Conservation (phyloP, 2,888 invertebrate genomes). For the Melieria crassipennis region DNA sequence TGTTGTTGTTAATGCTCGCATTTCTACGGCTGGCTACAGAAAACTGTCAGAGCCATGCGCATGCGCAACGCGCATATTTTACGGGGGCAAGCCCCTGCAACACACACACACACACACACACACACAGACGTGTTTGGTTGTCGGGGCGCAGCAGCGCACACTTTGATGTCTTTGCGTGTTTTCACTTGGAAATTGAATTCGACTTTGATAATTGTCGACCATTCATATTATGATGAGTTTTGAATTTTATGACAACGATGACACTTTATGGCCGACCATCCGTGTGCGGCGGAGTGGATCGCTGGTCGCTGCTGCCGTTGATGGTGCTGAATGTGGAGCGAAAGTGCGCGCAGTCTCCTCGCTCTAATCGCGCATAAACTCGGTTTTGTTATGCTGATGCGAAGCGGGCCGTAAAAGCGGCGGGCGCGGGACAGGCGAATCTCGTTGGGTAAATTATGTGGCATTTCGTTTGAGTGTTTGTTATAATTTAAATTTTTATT, state of each 20-base stretch:
- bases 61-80: neutral
- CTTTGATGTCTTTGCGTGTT: neutral
- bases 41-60: constrained; percentile 20
- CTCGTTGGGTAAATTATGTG: neutral
- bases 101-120: neutral
- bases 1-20: constrained; percentile 11
- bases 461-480: constrained; percentile 11
- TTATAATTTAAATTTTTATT: constrained; percentile 19
- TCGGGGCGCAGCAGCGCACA: neutral
- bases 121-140: neutral
- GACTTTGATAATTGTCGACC: constrained; percentile 32
- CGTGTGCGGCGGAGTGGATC: constrained; percentile 12
- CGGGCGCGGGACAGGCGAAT: neutral
- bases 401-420: constrained; percentile 15
- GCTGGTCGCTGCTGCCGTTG: constrained; percentile 17
- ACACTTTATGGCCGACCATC: constrained; percentile 28
- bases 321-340: constrained; percentile 31
- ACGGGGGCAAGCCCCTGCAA: neutral
- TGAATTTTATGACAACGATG: constrained; percentile 32
- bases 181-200: constrained; percentile 24
- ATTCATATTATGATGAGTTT: constrained; percentile 31
- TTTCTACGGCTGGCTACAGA: constrained; percentile 20
- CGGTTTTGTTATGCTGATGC: constrained; percentile 24
- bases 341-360: constrained; percentile 22
- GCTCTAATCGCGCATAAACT: constrained; percentile 7